phyloP scores from a whole-genome alignment of 2,888 invertebrate species.

The Hyposoter dolosus region DNA sequence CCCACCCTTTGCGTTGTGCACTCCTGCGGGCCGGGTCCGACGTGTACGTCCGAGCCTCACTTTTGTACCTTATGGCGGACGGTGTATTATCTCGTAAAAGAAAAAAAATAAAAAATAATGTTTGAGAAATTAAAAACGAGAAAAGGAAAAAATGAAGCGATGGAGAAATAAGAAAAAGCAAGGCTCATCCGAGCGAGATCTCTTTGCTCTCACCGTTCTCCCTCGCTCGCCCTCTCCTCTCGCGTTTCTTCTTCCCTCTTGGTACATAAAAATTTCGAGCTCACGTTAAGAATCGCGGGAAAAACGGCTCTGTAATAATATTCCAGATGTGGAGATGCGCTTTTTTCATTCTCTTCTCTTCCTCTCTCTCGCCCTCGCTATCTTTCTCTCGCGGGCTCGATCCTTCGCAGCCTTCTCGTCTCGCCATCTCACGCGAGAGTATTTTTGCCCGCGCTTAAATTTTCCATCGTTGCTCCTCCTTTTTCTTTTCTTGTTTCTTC shows the following conservation, averaged over 20 bases:
- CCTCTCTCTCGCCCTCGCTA: background rate
- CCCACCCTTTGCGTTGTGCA: constrained; percentile 65
- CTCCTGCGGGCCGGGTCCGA: constrained; percentile 38
- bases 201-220: background rate
- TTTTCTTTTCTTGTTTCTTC: constrained; percentile 10
- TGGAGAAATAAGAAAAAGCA: constrained; percentile 22
- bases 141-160: constrained; percentile 7
- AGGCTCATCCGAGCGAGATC: constrained; percentile 32
- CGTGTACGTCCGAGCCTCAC: constrained; percentile 51
- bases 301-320: constrained; percentile 61
- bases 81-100: constrained; percentile 67
- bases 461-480: constrained; percentile 52
- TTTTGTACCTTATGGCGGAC: constrained; percentile 62
- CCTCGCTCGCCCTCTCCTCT: constrained; percentile 15
- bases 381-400: constrained; percentile 1
- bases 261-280: constrained; percentile 64
- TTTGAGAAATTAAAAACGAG: constrained; percentile 32
- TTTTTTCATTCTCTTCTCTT: constrained; percentile 31
- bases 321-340: constrained; percentile 62
- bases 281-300: constrained; percentile 64
- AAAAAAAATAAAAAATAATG: constrained; percentile 23
- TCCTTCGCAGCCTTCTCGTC: constrained; percentile 21
- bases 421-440: constrained; percentile 63
- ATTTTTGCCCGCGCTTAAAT: constrained; percentile 51
- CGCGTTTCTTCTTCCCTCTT: constrained; percentile 25